These are phyloP conservation scores for Pseudococcus jackbeardsleyi DNA, from an alignment of 2,888 invertebrate genomes.

Conservation along the genomic window DNA sequence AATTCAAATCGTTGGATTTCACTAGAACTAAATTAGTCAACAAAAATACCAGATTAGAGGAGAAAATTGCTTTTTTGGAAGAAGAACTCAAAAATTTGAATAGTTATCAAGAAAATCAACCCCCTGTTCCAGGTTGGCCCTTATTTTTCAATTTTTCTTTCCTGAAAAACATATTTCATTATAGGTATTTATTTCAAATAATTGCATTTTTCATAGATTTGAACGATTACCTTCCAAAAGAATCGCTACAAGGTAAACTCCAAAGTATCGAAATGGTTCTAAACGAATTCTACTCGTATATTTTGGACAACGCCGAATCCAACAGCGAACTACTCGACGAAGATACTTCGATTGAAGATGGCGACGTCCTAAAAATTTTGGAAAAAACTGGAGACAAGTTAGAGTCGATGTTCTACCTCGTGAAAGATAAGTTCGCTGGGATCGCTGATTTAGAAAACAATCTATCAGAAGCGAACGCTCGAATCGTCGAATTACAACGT, in stretches of 20 bases:
- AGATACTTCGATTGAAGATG: neutral
- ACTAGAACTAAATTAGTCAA: slow-evolving; percentile 47
- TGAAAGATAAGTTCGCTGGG: slow-evolving; percentile 24
- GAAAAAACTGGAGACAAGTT: slow-evolving; percentile 54
- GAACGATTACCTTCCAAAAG: neutral
- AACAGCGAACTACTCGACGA: slow-evolving; percentile 20
- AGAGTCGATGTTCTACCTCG: slow-evolving; percentile 54
- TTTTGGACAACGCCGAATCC: slow-evolving; percentile 1
- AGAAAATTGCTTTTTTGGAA: slow-evolving; percentile 44
- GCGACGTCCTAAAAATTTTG: neutral
- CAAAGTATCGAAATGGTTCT: slow-evolving; percentile 16
- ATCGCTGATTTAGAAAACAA: neutral
- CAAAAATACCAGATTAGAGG: slow-evolving; percentile 43
- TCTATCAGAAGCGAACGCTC: neutral
- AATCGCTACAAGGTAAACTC: neutral
- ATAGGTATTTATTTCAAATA: neutral
- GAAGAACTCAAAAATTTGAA: slow-evolving; percentile 14
- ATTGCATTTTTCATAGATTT: neutral
- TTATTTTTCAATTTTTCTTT: neutral
- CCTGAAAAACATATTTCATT: neutral
- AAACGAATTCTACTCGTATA: slow-evolving; percentile 53
- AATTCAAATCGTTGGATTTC: slow-evolving; percentile 54
- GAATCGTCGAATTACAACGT: slow-evolving; percentile 19
- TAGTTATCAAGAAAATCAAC: neutral
- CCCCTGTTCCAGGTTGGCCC: neutral